Percentiles rank a stretch among this genome's conserved stretches.
phyloP scores from a whole-genome alignment of 2,888 invertebrate species.

The Melipona bicolor region DNA sequence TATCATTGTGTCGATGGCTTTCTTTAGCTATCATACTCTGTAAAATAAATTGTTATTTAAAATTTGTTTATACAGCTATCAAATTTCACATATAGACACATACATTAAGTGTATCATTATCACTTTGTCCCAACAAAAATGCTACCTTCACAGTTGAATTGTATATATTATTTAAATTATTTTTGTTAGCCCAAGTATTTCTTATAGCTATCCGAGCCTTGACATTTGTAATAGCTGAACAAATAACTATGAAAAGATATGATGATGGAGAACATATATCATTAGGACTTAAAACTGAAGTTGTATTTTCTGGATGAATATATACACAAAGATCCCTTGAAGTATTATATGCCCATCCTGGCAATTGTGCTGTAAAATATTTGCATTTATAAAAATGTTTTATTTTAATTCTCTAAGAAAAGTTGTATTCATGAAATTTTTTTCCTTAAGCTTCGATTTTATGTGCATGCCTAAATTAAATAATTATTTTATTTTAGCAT shows the following conservation, averaged over 20 bases:
- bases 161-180: slow-evolving; percentile 82
- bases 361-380: slow-evolving; percentile 81
- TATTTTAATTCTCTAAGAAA: background rate
- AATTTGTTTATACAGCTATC: background rate
- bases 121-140: slow-evolving; percentile 87
- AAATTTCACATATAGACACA: slow-evolving; percentile 48
- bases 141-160: slow-evolving; percentile 83
- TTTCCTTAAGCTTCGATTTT: slow-evolving; percentile 8
- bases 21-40: slow-evolving; percentile 89
- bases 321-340: slow-evolving; percentile 90
- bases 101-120: slow-evolving; percentile 86
- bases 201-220: slow-evolving; percentile 88
- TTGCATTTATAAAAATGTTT: slow-evolving; percentile 16
- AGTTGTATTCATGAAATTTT: slow-evolving; percentile 10
- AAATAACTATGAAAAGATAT: slow-evolving; percentile 90
- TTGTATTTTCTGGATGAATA: slow-evolving; percentile 89
- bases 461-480: slow-evolving; percentile 31
- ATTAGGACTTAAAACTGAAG: slow-evolving; percentile 88
- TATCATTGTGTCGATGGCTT: slow-evolving; percentile 88
- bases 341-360: slow-evolving; percentile 91
- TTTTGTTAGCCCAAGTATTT: slow-evolving; percentile 89
- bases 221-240: slow-evolving; percentile 90
- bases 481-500: slow-evolving; percentile 32
- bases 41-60: slow-evolving; percentile 29
- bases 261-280: slow-evolving; percentile 85